phyloP scores from a whole-genome alignment of 2,797 vertebrate species.

The Eleutherodactylus coqui region DNA sequence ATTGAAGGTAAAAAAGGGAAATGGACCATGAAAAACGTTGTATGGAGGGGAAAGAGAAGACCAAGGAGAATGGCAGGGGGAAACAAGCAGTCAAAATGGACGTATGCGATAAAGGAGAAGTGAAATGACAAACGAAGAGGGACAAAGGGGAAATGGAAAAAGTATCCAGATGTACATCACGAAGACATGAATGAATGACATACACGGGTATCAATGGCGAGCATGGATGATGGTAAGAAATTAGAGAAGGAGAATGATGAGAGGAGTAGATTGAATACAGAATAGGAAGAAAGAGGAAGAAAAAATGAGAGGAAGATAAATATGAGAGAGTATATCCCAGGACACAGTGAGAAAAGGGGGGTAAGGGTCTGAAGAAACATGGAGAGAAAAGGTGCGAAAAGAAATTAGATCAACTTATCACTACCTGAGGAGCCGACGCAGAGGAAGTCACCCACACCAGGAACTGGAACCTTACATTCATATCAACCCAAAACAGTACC shows the following conservation, averaged over 20 bases:
- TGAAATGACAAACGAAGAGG: not conserved
- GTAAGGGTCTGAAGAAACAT: conserved; percentile 53
- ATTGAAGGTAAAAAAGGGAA: conserved; percentile 5
- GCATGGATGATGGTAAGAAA: not conserved
- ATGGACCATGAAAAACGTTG: conserved; percentile 17
- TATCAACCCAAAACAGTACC: conserved; percentile 37
- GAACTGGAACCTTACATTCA: conserved; percentile 30
- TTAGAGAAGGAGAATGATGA: conserved; percentile 22
- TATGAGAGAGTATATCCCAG: conserved; percentile 56
- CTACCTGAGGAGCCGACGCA: conserved; percentile 50
- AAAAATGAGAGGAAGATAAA: conserved; percentile 58
- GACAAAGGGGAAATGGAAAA: conserved; percentile 13
- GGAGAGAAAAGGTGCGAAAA: conserved; percentile 62
- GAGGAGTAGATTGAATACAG: conserved; percentile 43
- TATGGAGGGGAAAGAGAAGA: not conserved
- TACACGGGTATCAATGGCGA: not conserved
- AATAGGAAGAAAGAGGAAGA: conserved; percentile 58
- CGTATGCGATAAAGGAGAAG: not conserved
- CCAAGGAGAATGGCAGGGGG: not conserved
- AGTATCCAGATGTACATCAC: conserved; percentile 1
- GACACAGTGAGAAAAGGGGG: conserved; percentile 53
- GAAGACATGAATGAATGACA: not conserved
- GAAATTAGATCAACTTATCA: conserved; percentile 62
- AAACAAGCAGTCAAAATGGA: not conserved
- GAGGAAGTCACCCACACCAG: conserved; percentile 34